A percentile compares a stretch with the other conserved stretches of the same genome.
Evolutionary conservation across 2,797 vertebrate species (phyloP).

Genomic region (Cheracebus regulus): DNA sequence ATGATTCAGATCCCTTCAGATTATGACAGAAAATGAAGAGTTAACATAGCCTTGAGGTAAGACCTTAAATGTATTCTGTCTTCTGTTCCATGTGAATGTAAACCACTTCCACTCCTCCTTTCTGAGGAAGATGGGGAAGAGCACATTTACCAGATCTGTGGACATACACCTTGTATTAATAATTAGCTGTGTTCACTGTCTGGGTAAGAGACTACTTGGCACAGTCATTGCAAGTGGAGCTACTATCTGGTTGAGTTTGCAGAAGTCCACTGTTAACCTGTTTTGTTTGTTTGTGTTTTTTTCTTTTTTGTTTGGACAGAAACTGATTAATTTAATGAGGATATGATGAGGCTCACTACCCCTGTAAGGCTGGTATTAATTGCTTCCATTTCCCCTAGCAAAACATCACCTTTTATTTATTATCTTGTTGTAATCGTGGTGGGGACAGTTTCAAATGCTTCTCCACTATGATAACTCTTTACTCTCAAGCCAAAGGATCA

Average conservation of each 20-base stretch:
- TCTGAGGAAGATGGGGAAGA: background rate
- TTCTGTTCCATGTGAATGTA: background rate
- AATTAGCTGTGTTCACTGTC: background rate
- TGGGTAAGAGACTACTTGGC: background rate
- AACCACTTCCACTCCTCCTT: background rate
- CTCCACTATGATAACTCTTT: background rate
- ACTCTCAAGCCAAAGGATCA: background rate
- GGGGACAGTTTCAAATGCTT: background rate
- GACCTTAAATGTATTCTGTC: background rate
- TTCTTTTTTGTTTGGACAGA: background rate
- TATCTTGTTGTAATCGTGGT: background rate
- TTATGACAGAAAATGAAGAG: background rate
- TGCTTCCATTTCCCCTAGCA: background rate
- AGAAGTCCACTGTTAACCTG: background rate
- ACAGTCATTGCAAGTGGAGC: background rate
- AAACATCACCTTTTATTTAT: background rate
- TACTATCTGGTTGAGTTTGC: no score
- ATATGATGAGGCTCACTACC: background rate
- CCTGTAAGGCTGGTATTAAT: background rate
- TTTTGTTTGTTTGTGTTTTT: background rate
- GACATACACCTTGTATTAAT: background rate
- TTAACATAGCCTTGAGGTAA: background rate
- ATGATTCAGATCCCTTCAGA: background rate
- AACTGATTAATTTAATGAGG: background rate
- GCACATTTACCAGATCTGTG: background rate